Evolutionary conservation across 35 echinoderm and acorn worm species (phyloP).

Genomic region (Heliocidaris tuberculata): DNA sequence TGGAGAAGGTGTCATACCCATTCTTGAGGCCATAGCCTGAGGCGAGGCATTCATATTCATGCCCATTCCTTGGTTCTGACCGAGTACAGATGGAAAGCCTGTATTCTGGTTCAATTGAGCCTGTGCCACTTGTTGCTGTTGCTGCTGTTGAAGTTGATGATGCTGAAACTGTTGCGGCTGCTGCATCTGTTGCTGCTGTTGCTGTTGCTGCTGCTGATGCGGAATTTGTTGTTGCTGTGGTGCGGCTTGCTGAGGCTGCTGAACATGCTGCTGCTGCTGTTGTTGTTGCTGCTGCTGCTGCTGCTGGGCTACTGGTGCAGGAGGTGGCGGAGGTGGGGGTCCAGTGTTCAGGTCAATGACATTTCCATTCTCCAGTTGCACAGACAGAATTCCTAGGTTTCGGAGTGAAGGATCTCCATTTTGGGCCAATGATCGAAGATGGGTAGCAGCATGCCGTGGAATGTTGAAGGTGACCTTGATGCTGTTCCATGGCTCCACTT

Average conservation of each 20-base stretch:
- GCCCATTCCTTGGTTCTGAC: slow-evolving; percentile 25
- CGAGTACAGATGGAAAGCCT: neutral
- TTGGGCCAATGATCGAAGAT: slow-evolving; percentile 80
- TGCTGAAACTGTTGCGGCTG: neutral
- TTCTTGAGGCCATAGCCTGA: slow-evolving; percentile 19
- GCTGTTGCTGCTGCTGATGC: slow-evolving; percentile 48
- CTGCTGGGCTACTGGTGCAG: slow-evolving; percentile 27
- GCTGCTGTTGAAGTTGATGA: slow-evolving; percentile 28
- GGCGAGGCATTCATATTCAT: neutral
- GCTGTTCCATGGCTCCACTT: slow-evolving; percentile 99
- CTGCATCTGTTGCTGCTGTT: slow-evolving; percentile 33
- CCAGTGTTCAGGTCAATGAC: slow-evolving; percentile 62
- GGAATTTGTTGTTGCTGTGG: slow-evolving; percentile 19
- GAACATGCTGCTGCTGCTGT: slow-evolving; percentile 28
- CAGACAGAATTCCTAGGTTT: slow-evolving; percentile 90
- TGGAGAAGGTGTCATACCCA: slow-evolving; percentile 16
- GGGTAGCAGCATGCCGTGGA: slow-evolving; percentile 81
- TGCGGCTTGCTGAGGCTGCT: neutral
- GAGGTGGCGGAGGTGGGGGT: slow-evolving; percentile 49
- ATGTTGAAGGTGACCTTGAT: slow-evolving; percentile 94
- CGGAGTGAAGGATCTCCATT: slow-evolving; percentile 70
- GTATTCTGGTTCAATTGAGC: slow-evolving; percentile 16
- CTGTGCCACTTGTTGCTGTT: slow-evolving; percentile 39
- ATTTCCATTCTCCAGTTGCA: slow-evolving; percentile 86
- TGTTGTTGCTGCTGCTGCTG: slow-evolving; percentile 26